Evolutionary conservation across 2,113 vertebrate genomes (phyloP).

Genomic region (Proterorhinus semilunaris): DNA sequence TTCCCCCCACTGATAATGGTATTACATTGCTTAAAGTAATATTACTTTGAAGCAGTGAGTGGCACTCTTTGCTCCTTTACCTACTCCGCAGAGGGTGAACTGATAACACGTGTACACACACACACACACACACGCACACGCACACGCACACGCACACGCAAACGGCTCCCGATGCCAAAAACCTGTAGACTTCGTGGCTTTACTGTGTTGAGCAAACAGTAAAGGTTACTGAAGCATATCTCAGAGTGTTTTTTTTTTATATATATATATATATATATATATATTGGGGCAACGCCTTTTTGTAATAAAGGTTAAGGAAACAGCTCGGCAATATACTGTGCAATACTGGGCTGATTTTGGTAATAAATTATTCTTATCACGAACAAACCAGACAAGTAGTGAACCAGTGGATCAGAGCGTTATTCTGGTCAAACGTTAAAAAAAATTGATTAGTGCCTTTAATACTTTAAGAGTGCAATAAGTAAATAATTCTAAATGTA

Average conservation of each 20-base stretch:
- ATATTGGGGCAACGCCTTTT: not conserved
- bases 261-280: no score
- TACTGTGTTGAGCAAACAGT: slow-evolving; percentile 34
- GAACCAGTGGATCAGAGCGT: no score
- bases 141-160: slow-evolving; percentile 4
- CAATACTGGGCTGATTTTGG: not conserved
- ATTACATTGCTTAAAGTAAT: no score
- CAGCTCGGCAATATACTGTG: not conserved
- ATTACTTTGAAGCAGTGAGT: no score
- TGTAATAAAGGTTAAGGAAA: not conserved
- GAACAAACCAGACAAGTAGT: not conserved
- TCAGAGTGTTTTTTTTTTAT: slow-evolving; percentile 13
- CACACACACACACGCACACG: slow-evolving; percentile 1
- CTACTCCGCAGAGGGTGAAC: slow-evolving; percentile 5
- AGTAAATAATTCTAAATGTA: no score
- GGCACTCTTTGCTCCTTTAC: not conserved
- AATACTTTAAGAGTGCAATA: no score
- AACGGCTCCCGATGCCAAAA: not conserved
- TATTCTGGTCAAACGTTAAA: no score
- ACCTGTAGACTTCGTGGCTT: slow-evolving; percentile 31
- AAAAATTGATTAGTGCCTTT: no score
- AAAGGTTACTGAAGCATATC: slow-evolving; percentile 12
- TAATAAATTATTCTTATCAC: slow-evolving; percentile 16
- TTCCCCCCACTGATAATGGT: no score
- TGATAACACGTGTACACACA: slow-evolving; percentile 8